Conservation (phyloP, 2,797 vertebrate genomes). For the Phyllotis vaccarum region DNA sequence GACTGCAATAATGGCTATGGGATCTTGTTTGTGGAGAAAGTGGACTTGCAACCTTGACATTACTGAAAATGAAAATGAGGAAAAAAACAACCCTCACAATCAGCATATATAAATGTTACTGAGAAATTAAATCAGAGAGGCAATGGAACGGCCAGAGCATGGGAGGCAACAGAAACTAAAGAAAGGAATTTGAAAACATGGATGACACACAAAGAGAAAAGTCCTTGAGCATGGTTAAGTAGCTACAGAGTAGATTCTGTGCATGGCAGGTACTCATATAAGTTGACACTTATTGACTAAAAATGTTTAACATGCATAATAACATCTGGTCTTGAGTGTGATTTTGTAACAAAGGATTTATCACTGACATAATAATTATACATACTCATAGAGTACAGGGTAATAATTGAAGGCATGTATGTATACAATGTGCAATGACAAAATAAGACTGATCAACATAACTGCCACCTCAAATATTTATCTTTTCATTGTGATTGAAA, state of each 20-base stretch:
- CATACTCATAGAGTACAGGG: not conserved
- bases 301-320: not conserved
- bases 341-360: not conserved
- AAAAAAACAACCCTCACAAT: not conserved
- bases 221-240: not conserved
- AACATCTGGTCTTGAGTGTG: not conserved
- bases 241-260: not conserved
- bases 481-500: not conserved
- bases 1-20: not conserved
- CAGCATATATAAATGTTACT: not conserved
- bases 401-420: not conserved
- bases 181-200: not conserved
- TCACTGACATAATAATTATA: not conserved
- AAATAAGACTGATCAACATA: not conserved
- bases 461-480: not conserved
- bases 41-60: not conserved
- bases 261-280: not conserved
- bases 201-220: not conserved
- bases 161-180: not conserved
- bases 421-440: not conserved
- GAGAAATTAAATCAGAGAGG: not conserved
- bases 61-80: not conserved
- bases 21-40: not conserved
- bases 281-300: slow-evolving; percentile 10
- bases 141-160: not conserved